phyloP scores from a whole-genome alignment of 2,797 vertebrate genomes.

The Syngnathus acus region DNA sequence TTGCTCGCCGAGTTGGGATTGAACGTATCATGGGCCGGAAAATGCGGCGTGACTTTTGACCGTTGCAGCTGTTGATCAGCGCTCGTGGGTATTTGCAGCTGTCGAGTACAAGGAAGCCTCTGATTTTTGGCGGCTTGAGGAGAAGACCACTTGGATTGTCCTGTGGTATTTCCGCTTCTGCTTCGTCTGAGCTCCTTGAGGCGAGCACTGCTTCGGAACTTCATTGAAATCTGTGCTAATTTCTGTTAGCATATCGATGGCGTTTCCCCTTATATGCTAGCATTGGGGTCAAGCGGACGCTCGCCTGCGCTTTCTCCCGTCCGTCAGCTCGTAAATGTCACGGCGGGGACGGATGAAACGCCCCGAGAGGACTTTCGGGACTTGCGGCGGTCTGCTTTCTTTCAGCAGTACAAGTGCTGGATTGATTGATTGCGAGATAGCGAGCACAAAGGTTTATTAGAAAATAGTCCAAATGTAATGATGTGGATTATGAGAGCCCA shows the following conservation, averaged over 20 bases:
- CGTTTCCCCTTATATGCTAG: too few species aligned
- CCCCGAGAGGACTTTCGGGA: neutral
- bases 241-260: too few species aligned
- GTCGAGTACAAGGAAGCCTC: slow-evolving; percentile 37
- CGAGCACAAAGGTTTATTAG: neutral
- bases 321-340: slow-evolving; percentile 6
- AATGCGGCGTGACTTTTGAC: slow-evolving; percentile 29
- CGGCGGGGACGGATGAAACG: neutral
- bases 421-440: neutral
- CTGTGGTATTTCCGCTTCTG: slow-evolving; percentile 35
- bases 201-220: too few species aligned
- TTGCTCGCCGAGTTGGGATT: slow-evolving; percentile 22
- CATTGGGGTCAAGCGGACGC: neutral
- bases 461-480: neutral
- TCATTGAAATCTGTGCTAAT: too few species aligned
- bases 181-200: slow-evolving; percentile 13
- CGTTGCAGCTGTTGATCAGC: slow-evolving; percentile 17
- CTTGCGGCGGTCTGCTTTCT: neutral
- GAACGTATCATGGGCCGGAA: slow-evolving; percentile 40
- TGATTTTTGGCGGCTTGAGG: slow-evolving; percentile 22
- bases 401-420: neutral
- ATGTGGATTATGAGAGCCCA: slow-evolving; percentile 1
- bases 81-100: slow-evolving; percentile 37
- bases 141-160: slow-evolving; percentile 28
- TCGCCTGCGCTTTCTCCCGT: neutral